These are phyloP conservation scores for Dascyllus trimaculatus DNA, from an alignment of 2,113 vertebrate species.

Conservation along the genomic window DNA sequence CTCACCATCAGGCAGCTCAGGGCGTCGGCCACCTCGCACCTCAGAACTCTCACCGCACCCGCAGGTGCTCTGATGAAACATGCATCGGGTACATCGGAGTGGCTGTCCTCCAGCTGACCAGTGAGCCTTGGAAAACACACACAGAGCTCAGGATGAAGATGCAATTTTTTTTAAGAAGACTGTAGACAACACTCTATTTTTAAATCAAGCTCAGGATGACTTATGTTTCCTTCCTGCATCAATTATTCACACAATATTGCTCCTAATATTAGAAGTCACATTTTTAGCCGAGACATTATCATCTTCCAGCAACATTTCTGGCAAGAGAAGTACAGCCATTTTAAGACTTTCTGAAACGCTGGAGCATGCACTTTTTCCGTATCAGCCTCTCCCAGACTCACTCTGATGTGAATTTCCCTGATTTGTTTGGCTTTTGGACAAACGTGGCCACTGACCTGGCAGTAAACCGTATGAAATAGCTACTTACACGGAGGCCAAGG, in stretches of 20 bases:
- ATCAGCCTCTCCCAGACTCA: conserved; percentile 34
- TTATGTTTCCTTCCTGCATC: neutral
- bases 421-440: conserved; percentile 38
- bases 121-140: conserved; percentile 71
- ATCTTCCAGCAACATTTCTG: neutral
- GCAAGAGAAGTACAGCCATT: neutral
- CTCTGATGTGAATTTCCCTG: conserved; percentile 12
- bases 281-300: no score
- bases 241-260: neutral
- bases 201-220: neutral
- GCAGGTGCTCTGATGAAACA: conserved; percentile 85
- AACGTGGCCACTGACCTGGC: conserved; percentile 23
- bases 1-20: conserved; percentile 82
- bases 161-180: no score
- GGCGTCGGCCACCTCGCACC: conserved; percentile 79
- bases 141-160: no score
- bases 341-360: neutral
- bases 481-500: neutral
- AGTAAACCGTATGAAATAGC: conserved; percentile 22
- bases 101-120: conserved; percentile 42
- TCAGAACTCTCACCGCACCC: conserved; percentile 70
- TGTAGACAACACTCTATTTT: neutral
- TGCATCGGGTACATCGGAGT: conserved; percentile 53
- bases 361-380: conserved; percentile 10
- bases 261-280: neutral